Conservation (phyloP, 2,113 vertebrate species). For the Dunckerocampus dactyliophorus region DNA sequence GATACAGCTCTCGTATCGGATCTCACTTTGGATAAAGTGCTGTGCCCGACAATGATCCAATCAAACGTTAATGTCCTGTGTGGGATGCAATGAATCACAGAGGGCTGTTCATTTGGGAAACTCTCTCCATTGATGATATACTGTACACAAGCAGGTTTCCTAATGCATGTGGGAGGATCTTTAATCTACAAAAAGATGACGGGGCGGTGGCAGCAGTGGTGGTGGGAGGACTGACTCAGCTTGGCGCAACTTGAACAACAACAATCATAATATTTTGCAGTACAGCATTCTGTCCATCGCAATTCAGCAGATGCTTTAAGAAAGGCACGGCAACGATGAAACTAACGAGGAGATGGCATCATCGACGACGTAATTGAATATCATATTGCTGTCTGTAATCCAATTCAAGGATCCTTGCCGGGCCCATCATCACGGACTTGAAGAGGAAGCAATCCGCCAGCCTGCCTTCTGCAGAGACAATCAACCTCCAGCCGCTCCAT, state of each 20-base stretch:
- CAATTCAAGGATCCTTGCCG: not conserved
- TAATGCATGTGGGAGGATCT: slow-evolving; percentile 35
- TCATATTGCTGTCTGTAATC: slow-evolving; percentile 11
- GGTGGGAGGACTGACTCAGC: slow-evolving; percentile 9
- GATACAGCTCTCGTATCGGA: too few species aligned
- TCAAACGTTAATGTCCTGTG: slow-evolving; percentile 43
- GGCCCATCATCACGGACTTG: too few species aligned
- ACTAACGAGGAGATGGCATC: slow-evolving; percentile 1
- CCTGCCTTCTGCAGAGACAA: too few species aligned
- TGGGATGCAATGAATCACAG: slow-evolving; percentile 34
- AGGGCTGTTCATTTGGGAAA: slow-evolving; percentile 31
- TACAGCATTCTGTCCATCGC: not conserved
- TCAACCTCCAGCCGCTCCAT: too few species aligned
- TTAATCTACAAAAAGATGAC: slow-evolving; percentile 8
- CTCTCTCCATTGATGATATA: slow-evolving; percentile 35
- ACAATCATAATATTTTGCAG: not conserved
- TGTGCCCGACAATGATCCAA: slow-evolving; percentile 32
- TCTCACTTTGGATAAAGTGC: too few species aligned
- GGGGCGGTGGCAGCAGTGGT: not conserved
- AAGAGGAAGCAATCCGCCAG: too few species aligned
- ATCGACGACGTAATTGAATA: slow-evolving; percentile 6
- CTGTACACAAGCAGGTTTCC: slow-evolving; percentile 1
- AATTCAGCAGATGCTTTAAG: slow-evolving; percentile 3
- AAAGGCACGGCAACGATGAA: not conserved
- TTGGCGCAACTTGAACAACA: slow-evolving; percentile 7